These are phyloP conservation scores for Tautogolabrus adspersus DNA, from an alignment of 2,113 vertebrate species.

Conservation along the genomic window DNA sequence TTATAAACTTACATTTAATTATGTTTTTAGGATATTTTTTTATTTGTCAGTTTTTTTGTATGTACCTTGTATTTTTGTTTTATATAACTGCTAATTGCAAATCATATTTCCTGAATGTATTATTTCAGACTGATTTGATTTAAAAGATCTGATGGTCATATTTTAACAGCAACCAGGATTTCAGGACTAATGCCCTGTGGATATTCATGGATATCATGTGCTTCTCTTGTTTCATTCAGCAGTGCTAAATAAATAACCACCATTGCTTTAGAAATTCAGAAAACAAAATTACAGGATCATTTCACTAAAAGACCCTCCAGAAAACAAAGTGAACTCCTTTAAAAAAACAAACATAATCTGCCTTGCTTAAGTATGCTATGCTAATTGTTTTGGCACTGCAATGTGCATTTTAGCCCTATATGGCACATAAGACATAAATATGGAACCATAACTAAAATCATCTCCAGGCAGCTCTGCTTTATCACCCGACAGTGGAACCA, in stretches of 20 bases:
- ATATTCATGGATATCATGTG: conserved; percentile 20
- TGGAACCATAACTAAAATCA: conserved; percentile 55
- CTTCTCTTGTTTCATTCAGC: conserved; percentile 13
- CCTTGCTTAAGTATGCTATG: conserved; percentile 18
- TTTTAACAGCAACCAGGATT: conserved; percentile 29
- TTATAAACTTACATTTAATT: not conserved
- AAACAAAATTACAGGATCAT: conserved; percentile 15
- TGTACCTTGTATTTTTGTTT: not conserved
- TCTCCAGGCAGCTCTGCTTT: conserved; percentile 42
- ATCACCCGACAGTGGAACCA: conserved; percentile 29
- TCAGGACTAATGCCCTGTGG: conserved; percentile 26
- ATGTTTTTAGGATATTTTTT: not conserved
- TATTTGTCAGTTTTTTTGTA: not conserved
- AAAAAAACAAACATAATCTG: conserved; percentile 11
- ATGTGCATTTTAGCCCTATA: conserved; percentile 15
- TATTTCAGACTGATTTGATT: conserved; percentile 32
- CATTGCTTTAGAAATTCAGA: not conserved
- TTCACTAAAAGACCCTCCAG: conserved; percentile 9
- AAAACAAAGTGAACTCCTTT: not conserved
- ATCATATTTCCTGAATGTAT: conserved; percentile 8
- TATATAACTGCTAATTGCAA: not conserved
- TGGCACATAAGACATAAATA: conserved; percentile 48
- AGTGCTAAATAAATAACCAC: conserved; percentile 1
- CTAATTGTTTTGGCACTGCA: conserved; percentile 39
- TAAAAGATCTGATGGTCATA: conserved; percentile 22